phyloP scores from a whole-genome alignment of 1,140 invertebrate species.

The Phymorhynchus buccinoides region DNA sequence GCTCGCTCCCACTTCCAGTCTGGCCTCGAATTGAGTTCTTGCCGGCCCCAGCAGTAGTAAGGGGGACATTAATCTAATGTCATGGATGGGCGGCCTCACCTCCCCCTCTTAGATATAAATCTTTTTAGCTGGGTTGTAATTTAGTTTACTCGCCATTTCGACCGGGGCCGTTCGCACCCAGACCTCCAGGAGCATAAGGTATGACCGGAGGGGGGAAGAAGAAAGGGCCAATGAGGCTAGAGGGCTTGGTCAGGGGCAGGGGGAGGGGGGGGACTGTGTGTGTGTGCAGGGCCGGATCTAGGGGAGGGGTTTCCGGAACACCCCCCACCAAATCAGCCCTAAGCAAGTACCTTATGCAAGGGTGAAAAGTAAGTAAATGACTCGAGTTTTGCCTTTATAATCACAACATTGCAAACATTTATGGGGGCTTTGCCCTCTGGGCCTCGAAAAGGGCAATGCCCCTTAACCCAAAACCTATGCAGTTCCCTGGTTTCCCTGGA shows the following conservation, averaged over 20 bases:
- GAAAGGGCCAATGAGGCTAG: constrained; percentile 4
- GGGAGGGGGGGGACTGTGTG: background rate
- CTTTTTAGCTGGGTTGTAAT: constrained; percentile 39
- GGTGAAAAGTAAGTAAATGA: too few species aligned
- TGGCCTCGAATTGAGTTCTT: constrained; percentile 27
- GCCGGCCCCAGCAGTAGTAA: too few species aligned
- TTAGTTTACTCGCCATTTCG: constrained; percentile 34
- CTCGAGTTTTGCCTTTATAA: too few species aligned
- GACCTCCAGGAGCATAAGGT: constrained; percentile 35
- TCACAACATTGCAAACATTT: too few species aligned
- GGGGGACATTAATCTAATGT: constrained; percentile 40
- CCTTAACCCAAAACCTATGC: too few species aligned
- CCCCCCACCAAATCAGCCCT: too few species aligned
- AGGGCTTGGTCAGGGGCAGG: background rate
- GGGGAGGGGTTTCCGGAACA: too few species aligned
- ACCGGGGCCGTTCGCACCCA: constrained; percentile 15
- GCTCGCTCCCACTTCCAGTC: constrained; percentile 23
- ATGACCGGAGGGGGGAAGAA: constrained; percentile 22
- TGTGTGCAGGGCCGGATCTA: background rate
- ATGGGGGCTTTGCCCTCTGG: too few species aligned
- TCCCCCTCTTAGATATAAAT: constrained; percentile 39
- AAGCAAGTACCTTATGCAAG: too few species aligned
- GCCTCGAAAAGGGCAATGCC: too few species aligned
- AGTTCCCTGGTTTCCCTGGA: too few species aligned
- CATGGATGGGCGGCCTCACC: constrained; percentile 38